Evolutionary conservation across 2,888 invertebrate genomes (phyloP).

Genomic region (Chrysolina oricalcia): DNA sequence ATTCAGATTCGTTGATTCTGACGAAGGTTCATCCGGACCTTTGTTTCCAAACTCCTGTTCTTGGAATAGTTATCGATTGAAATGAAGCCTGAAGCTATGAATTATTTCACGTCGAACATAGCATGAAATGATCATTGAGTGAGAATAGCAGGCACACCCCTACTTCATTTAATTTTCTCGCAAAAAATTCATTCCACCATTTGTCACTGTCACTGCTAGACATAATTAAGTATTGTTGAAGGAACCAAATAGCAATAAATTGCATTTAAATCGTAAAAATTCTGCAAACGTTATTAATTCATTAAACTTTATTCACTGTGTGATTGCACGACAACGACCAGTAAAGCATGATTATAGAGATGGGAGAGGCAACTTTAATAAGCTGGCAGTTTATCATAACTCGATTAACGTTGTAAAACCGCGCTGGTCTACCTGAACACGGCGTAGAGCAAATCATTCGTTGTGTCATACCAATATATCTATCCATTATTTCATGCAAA

Average conservation of each 20-base stretch:
- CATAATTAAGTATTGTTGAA: constrained; percentile 14
- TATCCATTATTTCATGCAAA: constrained; percentile 64
- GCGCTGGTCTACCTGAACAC: constrained; percentile 55
- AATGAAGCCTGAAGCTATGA: not conserved
- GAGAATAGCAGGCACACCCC: not conserved
- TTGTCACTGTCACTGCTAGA: constrained; percentile 11
- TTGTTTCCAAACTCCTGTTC: not conserved
- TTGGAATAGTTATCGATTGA: not conserved
- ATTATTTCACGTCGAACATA: not conserved
- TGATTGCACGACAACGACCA: constrained; percentile 19
- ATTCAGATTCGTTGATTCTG: too few species aligned
- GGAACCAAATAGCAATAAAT: constrained; percentile 18
- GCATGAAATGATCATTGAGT: constrained; percentile 3
- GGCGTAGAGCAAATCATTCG: constrained; percentile 42
- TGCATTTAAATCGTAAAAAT: constrained; percentile 15
- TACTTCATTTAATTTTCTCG: constrained; percentile 2
- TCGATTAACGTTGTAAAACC: constrained; percentile 68
- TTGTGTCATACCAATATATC: constrained; percentile 54
- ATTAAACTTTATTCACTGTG: constrained; percentile 13
- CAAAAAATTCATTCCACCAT: not conserved
- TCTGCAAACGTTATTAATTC: constrained; percentile 26
- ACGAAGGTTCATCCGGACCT: too few species aligned
- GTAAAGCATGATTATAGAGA: constrained; percentile 21
- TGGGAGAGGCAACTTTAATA: constrained; percentile 60
- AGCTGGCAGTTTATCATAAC: constrained; percentile 68